Percentiles rank a stretch among this genome's conserved stretches.
phyloP scores from a whole-genome alignment of 2,797 vertebrate species.

The Paramormyrops hopkinsi region DNA sequence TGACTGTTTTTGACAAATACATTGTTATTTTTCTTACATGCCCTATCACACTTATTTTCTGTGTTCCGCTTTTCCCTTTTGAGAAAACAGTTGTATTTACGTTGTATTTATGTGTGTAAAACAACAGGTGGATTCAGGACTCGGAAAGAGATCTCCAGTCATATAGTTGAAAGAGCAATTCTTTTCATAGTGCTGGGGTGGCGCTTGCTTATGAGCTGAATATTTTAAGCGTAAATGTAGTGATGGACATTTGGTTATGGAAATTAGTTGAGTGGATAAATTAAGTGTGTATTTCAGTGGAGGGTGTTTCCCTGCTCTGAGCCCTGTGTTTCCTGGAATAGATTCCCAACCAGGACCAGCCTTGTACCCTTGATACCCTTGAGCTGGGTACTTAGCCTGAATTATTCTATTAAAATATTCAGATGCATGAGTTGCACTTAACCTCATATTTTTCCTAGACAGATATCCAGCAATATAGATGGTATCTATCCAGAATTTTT shows the following conservation, averaged over 20 bases:
- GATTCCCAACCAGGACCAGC: neutral
- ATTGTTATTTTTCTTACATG: neutral
- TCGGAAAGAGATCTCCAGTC: neutral
- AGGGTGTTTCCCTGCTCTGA: neutral
- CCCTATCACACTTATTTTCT: neutral
- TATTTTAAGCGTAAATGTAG: neutral
- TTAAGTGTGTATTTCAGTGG: neutral
- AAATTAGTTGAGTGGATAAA: neutral
- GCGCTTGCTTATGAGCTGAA: neutral
- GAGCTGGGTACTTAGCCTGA: neutral
- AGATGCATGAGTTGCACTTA: neutral
- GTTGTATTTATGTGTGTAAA: neutral
- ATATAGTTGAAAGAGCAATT: neutral
- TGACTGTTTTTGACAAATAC: neutral
- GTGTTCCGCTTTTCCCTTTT: neutral
- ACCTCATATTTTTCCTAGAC: neutral
- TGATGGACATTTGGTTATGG: neutral
- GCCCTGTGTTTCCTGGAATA: neutral
- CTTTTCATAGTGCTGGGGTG: neutral
- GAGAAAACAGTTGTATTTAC: neutral
- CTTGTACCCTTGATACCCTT: neutral
- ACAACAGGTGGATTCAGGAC: neutral
- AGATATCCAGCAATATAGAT: slow-evolving; percentile 1
- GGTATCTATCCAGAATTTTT: neutral
- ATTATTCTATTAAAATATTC: neutral